Evolutionary conservation across 30 jellyfish, hydroid and myxozoan genomes (phyloP).

Genomic region (Morbakka virulenta): DNA sequence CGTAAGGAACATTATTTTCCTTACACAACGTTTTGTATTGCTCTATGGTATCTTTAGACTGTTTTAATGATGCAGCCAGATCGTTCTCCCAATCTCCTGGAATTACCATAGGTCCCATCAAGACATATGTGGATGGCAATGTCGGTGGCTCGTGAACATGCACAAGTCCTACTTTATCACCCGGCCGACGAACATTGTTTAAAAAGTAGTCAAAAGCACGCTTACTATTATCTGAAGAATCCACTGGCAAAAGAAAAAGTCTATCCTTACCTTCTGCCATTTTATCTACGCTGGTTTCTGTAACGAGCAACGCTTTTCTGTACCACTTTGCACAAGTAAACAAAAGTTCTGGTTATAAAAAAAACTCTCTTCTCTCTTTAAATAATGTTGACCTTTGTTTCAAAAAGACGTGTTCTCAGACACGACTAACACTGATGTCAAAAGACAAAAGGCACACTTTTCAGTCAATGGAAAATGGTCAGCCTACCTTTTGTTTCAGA

Average conservation of each 20-base stretch:
- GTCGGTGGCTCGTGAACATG: slow-evolving; percentile 77
- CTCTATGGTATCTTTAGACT: slow-evolving; percentile 39
- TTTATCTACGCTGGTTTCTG: too few species aligned
- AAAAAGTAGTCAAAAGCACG: slow-evolving; percentile 73
- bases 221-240: slow-evolving; percentile 66
- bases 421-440: too few species aligned
- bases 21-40: slow-evolving; percentile 41
- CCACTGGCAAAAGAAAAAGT: slow-evolving; percentile 57
- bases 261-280: slow-evolving; percentile 47
- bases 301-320: too few species aligned
- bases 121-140: slow-evolving; percentile 59
- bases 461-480: too few species aligned
- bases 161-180: slow-evolving; percentile 63
- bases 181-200: slow-evolving; percentile 48
- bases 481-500: too few species aligned
- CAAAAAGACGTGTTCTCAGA: too few species aligned
- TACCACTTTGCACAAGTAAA: too few species aligned
- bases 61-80: slow-evolving; percentile 46
- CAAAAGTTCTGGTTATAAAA: too few species aligned
- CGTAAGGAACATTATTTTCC: slow-evolving; percentile 46
- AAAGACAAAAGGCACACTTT: too few species aligned
- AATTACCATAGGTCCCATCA: slow-evolving; percentile 68
- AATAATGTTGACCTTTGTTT: too few species aligned
- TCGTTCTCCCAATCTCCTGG: slow-evolving; percentile 74
- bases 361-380: too few species aligned